Evolutionary conservation across 2,113 vertebrate genomes (phyloP), one percentile per base, ranked within the genome.

Genomic region (Paedocypris sp.): DNA sequence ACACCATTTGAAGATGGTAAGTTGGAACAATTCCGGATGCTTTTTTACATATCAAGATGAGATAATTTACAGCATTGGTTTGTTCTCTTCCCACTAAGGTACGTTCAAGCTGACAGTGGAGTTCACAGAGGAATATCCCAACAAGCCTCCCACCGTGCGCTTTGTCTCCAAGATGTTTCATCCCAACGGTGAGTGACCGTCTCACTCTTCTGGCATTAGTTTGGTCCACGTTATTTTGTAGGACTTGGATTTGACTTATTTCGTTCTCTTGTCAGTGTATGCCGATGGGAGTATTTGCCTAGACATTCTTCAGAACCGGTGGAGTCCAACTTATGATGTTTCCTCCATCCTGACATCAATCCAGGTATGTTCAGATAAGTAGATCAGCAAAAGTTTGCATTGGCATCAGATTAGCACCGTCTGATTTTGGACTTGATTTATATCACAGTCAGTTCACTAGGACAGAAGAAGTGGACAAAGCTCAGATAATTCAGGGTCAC

Each of bases 111-210:
- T 98, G 51, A 96, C 91, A 67, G 93, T 98, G 81, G 94, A 98
- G 83, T 98, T 98, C 76, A 98, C 94, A 79, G 94, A 98, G 85
- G 94, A 98, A 86, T 97, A 98, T 75, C 94, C 93, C 0, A 98
- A 98, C 83, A 98, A 97, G 78, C 94, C 94, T 57, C 94, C 93
- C 19, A 97, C 94, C 68, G 94, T 98, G 83, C 88, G 93, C 85
- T 97, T 97, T 87, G 89, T 97, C 68, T 98, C 94, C 67, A 98
- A 98, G 87, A 98, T 98, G 94, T 98, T 98, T 85, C 94, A 98
- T 85, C 94, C 94, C 66, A 98, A 98, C 80, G 94, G 94, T 91
- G 84, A 71, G 87, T 81, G 66, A 33, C 3, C 22, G 22, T 18
- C 7, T 47, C 13, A 26, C 19, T 2, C 10, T 19, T 22, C 1